Evolutionary conservation across 1,140 invertebrate genomes (phyloP), one percentile per base, ranked within the genome.

Genomic region (Zaprionus inermis): DNA sequence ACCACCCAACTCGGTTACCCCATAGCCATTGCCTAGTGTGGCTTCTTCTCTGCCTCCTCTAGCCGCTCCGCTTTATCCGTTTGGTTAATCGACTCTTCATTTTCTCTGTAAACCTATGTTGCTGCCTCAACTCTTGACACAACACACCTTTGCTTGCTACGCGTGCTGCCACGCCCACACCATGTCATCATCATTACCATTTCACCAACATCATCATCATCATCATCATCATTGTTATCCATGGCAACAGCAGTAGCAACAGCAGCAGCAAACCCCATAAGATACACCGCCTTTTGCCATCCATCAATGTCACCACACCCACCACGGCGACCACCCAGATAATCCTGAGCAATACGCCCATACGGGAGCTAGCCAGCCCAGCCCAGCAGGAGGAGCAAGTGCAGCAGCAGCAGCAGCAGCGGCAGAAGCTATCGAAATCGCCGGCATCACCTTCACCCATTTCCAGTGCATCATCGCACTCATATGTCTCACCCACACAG

Each of bases 301-400:
- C 79, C 74, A 91, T 91, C 71, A 91, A 91, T 72, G 76, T 91
- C 72, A 91, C 79, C 79, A 91, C 89, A 49, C 89, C 89, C 54
- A 80, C 76, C 46, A 83, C 89, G 51, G 77, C 81, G 67, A 91
- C 89, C 54, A 91, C 89, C 44, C 89, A 91, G 76, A 81, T 91
- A 49, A 82, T 91, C 57, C 71, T 91, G 52, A 83, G 73, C 24
- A 75, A 85, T 49, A 67, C 72, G 44, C 70, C 72, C 41, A 81
- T 49, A 16, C 56, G 49, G 59, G 73, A 76, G 28, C 44, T 73
- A 44, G 56, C 28, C 28, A 78, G 38, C 7, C 38, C 44, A 73
- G 49, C 56, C 28, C 32, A 78, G 32, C 24, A 32, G 56, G 38
- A 38, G 41, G 55, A 61, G 64, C 67, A 61, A 44, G 16, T 46